Percentiles rank a stretch among this genome's conserved stretches.
Evolutionary conservation across 2,888 invertebrate species (phyloP).

Genomic region (Synergus laeviventris): DNA sequence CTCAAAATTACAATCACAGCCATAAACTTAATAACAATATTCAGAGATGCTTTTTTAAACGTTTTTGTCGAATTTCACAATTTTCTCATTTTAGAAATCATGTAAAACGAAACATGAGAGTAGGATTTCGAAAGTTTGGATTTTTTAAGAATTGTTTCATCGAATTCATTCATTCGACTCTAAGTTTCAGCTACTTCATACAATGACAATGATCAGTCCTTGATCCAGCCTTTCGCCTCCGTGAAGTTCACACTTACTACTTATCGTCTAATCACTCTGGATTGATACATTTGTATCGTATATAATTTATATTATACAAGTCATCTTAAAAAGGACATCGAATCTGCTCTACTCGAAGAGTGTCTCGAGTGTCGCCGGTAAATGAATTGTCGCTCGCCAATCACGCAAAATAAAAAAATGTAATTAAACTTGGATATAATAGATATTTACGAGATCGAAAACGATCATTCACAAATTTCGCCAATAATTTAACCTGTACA

Average conservation of each 20-base stretch:
- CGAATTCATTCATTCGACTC: slow-evolving; percentile 16
- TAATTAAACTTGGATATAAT: slow-evolving; percentile 14
- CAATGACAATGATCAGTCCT: neutral
- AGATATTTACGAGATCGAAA: slow-evolving; percentile 36
- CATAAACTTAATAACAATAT: slow-evolving; percentile 29
- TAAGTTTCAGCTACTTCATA: neutral
- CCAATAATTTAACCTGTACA: slow-evolving; percentile 35
- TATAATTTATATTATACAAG: neutral
- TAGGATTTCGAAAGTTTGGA: slow-evolving; percentile 8
- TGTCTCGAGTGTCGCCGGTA: slow-evolving; percentile 40
- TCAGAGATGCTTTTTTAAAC: neutral
- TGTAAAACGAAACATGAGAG: neutral
- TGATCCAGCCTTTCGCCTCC: slow-evolving; percentile 29
- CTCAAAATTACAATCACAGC: slow-evolving; percentile 39
- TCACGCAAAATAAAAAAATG: slow-evolving; percentile 22
- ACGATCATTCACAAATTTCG: slow-evolving; percentile 1
- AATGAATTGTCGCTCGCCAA: slow-evolving; percentile 30
- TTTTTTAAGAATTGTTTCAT: slow-evolving; percentile 9
- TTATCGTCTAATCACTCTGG: slow-evolving; percentile 48
- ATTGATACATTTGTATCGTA: slow-evolving; percentile 43
- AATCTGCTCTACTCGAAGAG: slow-evolving; percentile 55
- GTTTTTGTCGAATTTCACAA: slow-evolving; percentile 18
- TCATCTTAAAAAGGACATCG: slow-evolving; percentile 56
- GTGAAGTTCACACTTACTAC: neutral
- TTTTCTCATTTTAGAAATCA: slow-evolving; percentile 8